Evolutionary conservation across 2,113 vertebrate species (phyloP), one percentile per base, ranked within the genome.

Genomic region (Phocoena sinus): DNA sequence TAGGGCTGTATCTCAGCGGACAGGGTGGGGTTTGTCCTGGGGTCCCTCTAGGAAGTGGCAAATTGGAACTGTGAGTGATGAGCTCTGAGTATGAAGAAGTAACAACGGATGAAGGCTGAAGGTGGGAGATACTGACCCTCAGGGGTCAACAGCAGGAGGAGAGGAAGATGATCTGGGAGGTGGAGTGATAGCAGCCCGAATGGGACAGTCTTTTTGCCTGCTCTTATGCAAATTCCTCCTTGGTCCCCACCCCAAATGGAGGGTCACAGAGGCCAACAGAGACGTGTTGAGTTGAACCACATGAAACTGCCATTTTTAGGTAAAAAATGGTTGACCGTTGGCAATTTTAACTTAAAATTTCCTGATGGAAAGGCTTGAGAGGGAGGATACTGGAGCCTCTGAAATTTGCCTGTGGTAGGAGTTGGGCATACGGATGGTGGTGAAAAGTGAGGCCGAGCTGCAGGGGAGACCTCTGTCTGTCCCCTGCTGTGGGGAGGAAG

Each of bases 381-480:
- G 28, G 1, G 44, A 67, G 25, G 23, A 5, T n/a, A 28, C 2
- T 4, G 28, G 47, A 20, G 8, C 1, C 23, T 95, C 23, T 71
- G 44, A 60, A 38, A 6, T 28, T 50, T 67, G 68, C 31, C 53
- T 26, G 14, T 20, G 8, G 31, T 11, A 26, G 53, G 67, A 71
- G 73, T 26, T 5, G 0, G 47, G 6, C 2, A 0, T 15, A 5
- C 3, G 25, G n/a, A 31, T 1, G 5, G 36, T 12, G 81, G 36
- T 2, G 1, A 31, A 12, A 38, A 92, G n/a, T n/a, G 56, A 67
- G 3, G 23, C n/a, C 2, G 1, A n/a, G 68, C 4, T 5, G 25
- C 36, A 62, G 14, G n/a, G 28, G 21, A 47, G 26, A 44, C 21
- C 41, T 56, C 36, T 12, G 31, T 92, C 28, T 71, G 65, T 58